Base-by-base conservation (phyloP, 1,140 invertebrate species). In the Apis dorsata region DNA sequence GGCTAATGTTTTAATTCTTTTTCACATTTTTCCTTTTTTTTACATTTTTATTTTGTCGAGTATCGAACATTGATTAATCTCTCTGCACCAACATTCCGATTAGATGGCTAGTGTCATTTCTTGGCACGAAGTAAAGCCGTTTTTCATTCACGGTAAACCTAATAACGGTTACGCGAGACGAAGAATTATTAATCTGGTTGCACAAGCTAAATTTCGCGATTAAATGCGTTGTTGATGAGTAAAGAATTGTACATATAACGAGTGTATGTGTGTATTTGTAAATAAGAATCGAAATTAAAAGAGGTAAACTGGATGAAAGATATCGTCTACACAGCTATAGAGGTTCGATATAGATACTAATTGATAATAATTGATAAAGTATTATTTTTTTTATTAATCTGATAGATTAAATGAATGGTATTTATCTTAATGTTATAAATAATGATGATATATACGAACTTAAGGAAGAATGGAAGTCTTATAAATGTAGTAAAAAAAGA, bases 291-390 rank as follows among this genome's bases (percentile, higher is more conserved):
- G 71, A 19, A 55, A 44, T 73, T n/a, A 19, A 69, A 19, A 3
- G 19, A 9, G 7, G 21, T 21, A 55, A 51, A 9, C 21, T 21
- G 79, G 44, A 19, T 57, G 15, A 28, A 21, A 24, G 34, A 57
- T 62, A 57, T 62, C 75, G 24, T 73, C 80, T 82, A 82, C 73
- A 82, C 80, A 82, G 80, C 80, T 57, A 69, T 11, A 12, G 57
- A 73, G 70, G 19, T 60, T 75, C 73, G 44, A 82, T 13, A 12
- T 73, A 0, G 1, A 44, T 44, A 34, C 2, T 34, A 34, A 34
- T 34, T 34, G 2, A 34, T 34, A 34, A 34, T 34, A 3, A 34
- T 34, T 34, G 34, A 34, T 34, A 34, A 34, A 34, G 34, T 34
- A 34, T 4, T 34, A 34, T 34, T 34, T 34, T 28, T 34, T 34